Evolutionary conservation across 92 coral and sea anemone species (phyloP).

Genomic region (Micromussa lordhowensis): DNA sequence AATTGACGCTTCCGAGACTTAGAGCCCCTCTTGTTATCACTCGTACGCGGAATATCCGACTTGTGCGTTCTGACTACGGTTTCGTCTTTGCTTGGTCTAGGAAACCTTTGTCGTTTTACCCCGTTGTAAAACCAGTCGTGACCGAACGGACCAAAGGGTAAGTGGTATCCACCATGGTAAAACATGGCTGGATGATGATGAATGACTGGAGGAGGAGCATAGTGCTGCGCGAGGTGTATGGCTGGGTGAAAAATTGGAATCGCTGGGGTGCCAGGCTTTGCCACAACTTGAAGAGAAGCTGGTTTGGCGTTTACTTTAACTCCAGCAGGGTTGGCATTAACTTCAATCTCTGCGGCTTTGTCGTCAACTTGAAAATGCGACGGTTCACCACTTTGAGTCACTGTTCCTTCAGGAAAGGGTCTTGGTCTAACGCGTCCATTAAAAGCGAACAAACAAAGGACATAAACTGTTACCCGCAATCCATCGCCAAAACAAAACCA

Average conservation of each 20-base stretch:
- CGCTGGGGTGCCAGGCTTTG: conserved; percentile 97
- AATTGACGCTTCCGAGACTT: conserved; percentile 73
- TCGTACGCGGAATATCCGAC: conserved; percentile 74
- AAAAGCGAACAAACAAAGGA: conserved; percentile 34
- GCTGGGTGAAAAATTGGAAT: conserved; percentile 95
- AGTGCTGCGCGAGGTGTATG: conserved; percentile 90
- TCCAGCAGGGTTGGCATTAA: conserved; percentile 98
- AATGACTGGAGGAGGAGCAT: conserved; percentile 79
- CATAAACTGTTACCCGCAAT: conserved; percentile 8
- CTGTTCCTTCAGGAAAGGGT: conserved; percentile 78
- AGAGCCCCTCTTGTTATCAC: conserved; percentile 29
- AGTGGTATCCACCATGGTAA: conserved; percentile 53
- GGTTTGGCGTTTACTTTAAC: conserved; percentile 99
- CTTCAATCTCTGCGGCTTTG: conserved; percentile 98
- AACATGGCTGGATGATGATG: conserved; percentile 83
- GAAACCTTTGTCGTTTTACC: conserved; percentile 74
- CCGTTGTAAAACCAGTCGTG: conserved; percentile 80
- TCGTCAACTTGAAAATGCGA: conserved; percentile 99
- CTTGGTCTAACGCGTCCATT: conserved; percentile 41
- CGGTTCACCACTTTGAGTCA: conserved; percentile 95
- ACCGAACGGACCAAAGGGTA: conserved; percentile 70
- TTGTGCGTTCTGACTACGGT: conserved; percentile 62
- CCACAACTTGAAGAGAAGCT: conserved; percentile 97
- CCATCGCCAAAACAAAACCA: conserved; percentile 22
- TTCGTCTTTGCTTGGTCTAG: conserved; percentile 50